Conservation (phyloP, 1,140 invertebrate genomes). For the Microvelia longipes region DNA sequence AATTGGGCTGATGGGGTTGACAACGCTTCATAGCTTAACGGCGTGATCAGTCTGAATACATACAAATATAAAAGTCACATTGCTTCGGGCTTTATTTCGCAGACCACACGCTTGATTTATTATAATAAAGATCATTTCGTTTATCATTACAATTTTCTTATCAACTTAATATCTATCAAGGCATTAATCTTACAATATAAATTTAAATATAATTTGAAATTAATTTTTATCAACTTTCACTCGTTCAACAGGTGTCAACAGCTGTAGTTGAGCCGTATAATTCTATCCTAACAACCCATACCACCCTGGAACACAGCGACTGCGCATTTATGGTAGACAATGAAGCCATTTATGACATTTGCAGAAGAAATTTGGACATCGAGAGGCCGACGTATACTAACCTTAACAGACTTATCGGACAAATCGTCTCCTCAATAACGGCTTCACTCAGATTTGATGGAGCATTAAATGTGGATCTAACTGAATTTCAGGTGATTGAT, state of each 20-base stretch:
- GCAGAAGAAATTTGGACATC: slow-evolving; percentile 72
- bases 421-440: slow-evolving; percentile 75
- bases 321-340: slow-evolving; percentile 83
- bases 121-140: no score
- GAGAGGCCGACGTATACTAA: slow-evolving; percentile 68
- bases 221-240: no score
- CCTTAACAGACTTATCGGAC: slow-evolving; percentile 63
- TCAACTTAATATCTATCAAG: no score
- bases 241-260: slow-evolving; percentile 47
- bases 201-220: no score
- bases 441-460: slow-evolving; percentile 80
- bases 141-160: no score
- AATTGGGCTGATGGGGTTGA: no score
- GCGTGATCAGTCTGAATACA: no score
- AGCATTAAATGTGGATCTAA: slow-evolving; percentile 73
- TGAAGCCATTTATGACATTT: slow-evolving; percentile 85
- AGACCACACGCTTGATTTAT: no score
- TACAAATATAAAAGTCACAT: no score
- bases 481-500: slow-evolving; percentile 56
- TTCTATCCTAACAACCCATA: slow-evolving; percentile 64
- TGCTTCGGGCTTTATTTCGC: no score
- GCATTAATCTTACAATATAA: no score
- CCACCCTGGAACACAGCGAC: slow-evolving; percentile 66
- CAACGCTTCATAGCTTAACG: no score
- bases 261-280: slow-evolving; percentile 86